These are phyloP conservation scores for Speoplatyrhinus poulsoni DNA, from an alignment of 2,113 vertebrate species.

Conservation along the genomic window DNA sequence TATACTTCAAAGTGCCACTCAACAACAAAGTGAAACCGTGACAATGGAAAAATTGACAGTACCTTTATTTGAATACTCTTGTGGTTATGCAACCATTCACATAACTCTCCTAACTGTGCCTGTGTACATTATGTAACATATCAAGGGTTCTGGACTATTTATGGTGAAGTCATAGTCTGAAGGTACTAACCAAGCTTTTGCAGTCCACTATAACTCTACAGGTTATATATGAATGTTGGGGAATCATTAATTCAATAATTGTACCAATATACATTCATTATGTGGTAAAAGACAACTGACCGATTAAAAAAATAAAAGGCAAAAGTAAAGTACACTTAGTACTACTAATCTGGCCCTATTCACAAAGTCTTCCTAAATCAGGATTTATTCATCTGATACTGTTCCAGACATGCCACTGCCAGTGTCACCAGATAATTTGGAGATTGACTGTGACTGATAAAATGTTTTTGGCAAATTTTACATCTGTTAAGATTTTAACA, in stretches of 20 bases:
- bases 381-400: background rate
- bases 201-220: conserved; percentile 10
- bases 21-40: conserved; percentile 63
- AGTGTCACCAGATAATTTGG: background rate
- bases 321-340: background rate
- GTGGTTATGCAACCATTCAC: conserved; percentile 87
- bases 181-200: conserved; percentile 2
- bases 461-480: background rate
- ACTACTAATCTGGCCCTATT: background rate
- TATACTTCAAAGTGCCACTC: conserved; percentile 33
- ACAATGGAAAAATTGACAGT: conserved; percentile 41
- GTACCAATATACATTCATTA: too few relatives aligned
- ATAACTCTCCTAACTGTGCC: conserved; percentile 55
- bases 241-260: background rate
- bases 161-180: conserved; percentile 2
- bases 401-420: background rate
- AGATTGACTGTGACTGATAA: background rate
- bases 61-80: conserved; percentile 76
- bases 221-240: background rate
- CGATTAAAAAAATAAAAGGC: too few relatives aligned
- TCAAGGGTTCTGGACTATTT: conserved; percentile 68
- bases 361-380: background rate
- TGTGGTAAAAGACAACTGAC: background rate
- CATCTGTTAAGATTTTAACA: background rate
- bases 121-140: conserved; percentile 73